Conservation (phyloP, 2,113 vertebrate genomes). For the Kryptolebias marmoratus region DNA sequence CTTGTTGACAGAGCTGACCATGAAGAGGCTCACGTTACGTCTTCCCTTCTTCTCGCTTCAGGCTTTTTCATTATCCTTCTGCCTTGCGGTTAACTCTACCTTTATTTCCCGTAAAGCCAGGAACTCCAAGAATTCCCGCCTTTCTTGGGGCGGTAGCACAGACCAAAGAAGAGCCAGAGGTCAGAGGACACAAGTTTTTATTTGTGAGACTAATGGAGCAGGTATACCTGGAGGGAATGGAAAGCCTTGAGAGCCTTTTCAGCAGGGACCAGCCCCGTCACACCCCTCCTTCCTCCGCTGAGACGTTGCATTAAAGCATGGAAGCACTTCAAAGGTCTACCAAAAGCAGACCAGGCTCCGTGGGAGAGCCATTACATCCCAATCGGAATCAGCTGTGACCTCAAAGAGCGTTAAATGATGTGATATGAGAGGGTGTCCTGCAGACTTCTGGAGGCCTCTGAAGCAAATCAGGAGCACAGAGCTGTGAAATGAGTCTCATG, state of each 20-base stretch:
- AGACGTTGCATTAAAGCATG: conserved; percentile 28
- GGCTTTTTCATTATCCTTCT: conserved; percentile 37
- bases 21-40: conserved; percentile 40
- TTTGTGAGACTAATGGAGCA: conserved; percentile 73
- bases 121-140: conserved; percentile 21
- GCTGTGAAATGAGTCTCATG: conserved; percentile 56
- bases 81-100: conserved; percentile 30
- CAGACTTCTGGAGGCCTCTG: conserved; percentile 38
- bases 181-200: conserved; percentile 73
- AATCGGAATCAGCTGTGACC: conserved; percentile 71
- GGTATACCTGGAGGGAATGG: conserved; percentile 62
- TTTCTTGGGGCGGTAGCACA: conserved; percentile 15
- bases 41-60: conserved; percentile 37
- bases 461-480: conserved; percentile 37
- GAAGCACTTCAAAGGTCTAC: conserved; percentile 67
- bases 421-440: conserved; percentile 62
- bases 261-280: conserved; percentile 39
- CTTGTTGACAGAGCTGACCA: conserved; percentile 37
- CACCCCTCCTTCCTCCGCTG: conserved; percentile 42
- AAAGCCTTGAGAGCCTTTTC: conserved; percentile 39
- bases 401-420: conserved; percentile 69
- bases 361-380: conserved; percentile 65
- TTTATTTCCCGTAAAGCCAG: conserved; percentile 42
- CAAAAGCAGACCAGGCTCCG: conserved; percentile 60
- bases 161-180: conserved; percentile 65